phyloP scores from a whole-genome alignment of 2,888 invertebrate species.

The Leptinotarsa rubiginosa region DNA sequence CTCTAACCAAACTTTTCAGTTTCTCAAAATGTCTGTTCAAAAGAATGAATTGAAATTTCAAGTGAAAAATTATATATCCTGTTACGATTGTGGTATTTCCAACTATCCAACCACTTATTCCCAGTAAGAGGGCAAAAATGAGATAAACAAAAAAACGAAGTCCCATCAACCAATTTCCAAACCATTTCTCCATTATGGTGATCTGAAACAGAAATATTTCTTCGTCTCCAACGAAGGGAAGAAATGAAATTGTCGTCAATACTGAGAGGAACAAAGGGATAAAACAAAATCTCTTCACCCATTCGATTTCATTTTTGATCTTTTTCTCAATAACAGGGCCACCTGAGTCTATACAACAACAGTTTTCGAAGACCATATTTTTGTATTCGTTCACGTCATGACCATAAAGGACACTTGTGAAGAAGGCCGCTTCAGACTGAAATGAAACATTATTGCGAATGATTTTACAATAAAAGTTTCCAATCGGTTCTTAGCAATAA shows the following conservation, averaged over 20 bases:
- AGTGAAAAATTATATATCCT: background rate
- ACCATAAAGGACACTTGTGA: background rate
- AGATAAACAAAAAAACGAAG: background rate
- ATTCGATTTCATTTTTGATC: background rate
- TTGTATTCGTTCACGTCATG: background rate
- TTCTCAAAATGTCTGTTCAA: background rate
- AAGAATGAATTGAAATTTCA: background rate
- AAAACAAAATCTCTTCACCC: background rate
- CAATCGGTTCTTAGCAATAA: no score
- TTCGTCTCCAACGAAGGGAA: background rate
- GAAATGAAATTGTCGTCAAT: background rate
- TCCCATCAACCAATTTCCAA: background rate
- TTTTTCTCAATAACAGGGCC: background rate
- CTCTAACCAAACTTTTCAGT: background rate
- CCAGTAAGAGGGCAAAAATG: background rate
- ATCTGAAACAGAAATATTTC: background rate
- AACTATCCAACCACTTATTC: background rate
- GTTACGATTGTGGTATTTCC: background rate
- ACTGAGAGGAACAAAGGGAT: background rate
- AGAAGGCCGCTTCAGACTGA: background rate
- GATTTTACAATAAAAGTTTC: no score
- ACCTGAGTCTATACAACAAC: background rate
- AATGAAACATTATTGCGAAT: conserved; percentile 2
- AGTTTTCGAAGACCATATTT: background rate
- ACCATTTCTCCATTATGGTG: background rate